phyloP scores from a whole-genome alignment of 2,113 vertebrate genomes.

The Seriola dumerili region DNA sequence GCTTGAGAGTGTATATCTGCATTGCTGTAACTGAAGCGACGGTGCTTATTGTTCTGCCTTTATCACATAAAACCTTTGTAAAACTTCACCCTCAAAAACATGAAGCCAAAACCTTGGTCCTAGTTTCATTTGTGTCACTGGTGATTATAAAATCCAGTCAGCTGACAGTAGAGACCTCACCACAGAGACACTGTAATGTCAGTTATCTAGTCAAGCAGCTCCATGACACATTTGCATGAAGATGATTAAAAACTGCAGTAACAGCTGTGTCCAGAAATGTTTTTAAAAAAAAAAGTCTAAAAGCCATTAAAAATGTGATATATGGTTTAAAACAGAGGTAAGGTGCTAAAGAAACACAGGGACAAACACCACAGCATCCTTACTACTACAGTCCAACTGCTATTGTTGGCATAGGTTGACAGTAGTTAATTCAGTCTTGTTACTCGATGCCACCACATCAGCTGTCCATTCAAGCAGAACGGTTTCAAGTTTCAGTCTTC shows the following conservation, averaged over 20 bases:
- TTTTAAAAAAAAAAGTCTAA: neutral
- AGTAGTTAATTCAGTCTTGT: neutral
- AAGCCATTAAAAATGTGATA: neutral
- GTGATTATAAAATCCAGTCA: slow-evolving; percentile 8
- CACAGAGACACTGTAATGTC: neutral
- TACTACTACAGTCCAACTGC: no score
- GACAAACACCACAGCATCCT: neutral
- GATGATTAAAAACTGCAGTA: neutral
- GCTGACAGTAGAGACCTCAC: neutral
- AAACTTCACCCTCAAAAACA: neutral
- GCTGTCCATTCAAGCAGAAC: neutral
- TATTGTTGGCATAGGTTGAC: neutral
- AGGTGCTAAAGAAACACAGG: neutral
- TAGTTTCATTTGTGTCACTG: slow-evolving; percentile 6
- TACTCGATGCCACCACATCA: neutral
- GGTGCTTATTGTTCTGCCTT: neutral
- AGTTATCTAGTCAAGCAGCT: no score
- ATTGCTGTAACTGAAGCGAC: no score
- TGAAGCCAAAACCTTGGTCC: neutral
- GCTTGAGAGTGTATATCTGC: no score
- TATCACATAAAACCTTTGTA: neutral
- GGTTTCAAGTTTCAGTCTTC: neutral
- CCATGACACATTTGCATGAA: neutral
- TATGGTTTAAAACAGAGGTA: neutral
- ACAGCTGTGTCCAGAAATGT: neutral